These are phyloP conservation scores for Ptycholaimellus sp. DNA, from an alignment of 2,888 invertebrate species.

Conservation along the genomic window DNA sequence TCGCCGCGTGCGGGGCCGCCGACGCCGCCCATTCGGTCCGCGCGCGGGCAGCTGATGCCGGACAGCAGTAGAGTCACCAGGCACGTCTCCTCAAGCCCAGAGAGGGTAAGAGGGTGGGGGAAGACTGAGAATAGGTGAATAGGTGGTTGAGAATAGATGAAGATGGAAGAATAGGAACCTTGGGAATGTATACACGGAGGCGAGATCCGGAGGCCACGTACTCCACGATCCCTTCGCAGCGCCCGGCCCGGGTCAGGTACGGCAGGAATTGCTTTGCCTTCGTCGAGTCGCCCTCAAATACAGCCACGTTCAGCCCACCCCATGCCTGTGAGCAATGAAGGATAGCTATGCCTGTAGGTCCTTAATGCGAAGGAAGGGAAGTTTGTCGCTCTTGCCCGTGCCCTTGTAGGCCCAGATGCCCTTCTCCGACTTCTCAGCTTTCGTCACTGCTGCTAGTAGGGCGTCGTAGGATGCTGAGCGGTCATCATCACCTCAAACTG, in stretches of 20 bases:
- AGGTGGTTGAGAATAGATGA: too few species aligned
- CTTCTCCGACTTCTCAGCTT: conserved; percentile 58
- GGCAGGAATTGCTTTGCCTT: conserved; percentile 51
- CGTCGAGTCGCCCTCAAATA: too few species aligned
- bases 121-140: too few species aligned
- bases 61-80: conserved; percentile 76
- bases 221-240: conserved; percentile 74
- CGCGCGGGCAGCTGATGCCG: conserved; percentile 57
- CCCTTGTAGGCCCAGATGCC: conserved; percentile 44
- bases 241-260: conserved; percentile 64
- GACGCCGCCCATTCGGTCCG: conserved; percentile 44
- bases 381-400: conserved; percentile 12
- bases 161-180: too few species aligned
- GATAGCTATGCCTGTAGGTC: not conserved
- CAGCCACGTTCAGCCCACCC: too few species aligned
- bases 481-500: too few species aligned
- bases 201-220: conserved; percentile 90
- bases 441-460: conserved; percentile 66
- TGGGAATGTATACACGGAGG: conserved; percentile 68
- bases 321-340: too few species aligned
- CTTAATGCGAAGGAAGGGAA: conserved; percentile 7
- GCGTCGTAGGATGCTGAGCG: conserved; percentile 77
- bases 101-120: too few species aligned
- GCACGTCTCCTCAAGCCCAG: conserved; percentile 72
- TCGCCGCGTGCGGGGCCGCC: conserved; percentile 38